These are phyloP conservation scores for Neodon shergylaensis DNA, from an alignment of 2,113 vertebrate species.

Conservation along the genomic window DNA sequence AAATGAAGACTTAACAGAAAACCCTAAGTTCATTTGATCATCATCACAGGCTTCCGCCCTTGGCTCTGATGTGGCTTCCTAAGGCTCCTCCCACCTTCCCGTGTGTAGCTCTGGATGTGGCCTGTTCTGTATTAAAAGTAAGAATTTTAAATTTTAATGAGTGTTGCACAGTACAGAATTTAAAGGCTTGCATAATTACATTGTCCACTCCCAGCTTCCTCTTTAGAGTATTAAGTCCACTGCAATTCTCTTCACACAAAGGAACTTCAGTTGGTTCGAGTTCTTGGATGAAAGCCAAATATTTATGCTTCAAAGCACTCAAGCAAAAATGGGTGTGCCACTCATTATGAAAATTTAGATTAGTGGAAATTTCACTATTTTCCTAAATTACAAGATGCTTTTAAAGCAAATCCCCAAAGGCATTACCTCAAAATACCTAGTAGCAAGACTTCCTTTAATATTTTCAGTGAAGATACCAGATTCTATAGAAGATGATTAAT, in stretches of 20 bases:
- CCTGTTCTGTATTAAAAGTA: conserved; percentile 11
- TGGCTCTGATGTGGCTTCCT: background rate
- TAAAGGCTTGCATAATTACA: conserved; percentile 45
- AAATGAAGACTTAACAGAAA: background rate
- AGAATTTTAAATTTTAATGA: conserved; percentile 61
- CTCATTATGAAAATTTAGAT: conserved; percentile 52
- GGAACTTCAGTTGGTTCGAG: conserved; percentile 43
- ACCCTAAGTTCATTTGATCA: background rate
- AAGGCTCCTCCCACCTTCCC: background rate
- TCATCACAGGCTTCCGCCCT: background rate
- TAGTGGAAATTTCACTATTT: conserved; percentile 38
- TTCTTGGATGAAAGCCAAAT: conserved; percentile 38
- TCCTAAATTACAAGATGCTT: background rate
- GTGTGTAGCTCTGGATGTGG: background rate
- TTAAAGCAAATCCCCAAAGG: conserved; percentile 34
- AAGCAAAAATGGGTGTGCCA: conserved; percentile 26
- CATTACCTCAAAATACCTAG: background rate
- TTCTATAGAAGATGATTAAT: background rate
- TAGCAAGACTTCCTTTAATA: background rate
- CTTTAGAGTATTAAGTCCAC: background rate
- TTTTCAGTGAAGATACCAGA: conserved; percentile 18
- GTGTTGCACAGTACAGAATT: background rate
- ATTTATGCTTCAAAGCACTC: conserved; percentile 24
- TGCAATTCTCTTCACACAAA: conserved; percentile 21
- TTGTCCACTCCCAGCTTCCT: background rate